Evolutionary conservation across 2,113 vertebrate genomes (phyloP).

Genomic region (Epinephelus cyanopodus): DNA sequence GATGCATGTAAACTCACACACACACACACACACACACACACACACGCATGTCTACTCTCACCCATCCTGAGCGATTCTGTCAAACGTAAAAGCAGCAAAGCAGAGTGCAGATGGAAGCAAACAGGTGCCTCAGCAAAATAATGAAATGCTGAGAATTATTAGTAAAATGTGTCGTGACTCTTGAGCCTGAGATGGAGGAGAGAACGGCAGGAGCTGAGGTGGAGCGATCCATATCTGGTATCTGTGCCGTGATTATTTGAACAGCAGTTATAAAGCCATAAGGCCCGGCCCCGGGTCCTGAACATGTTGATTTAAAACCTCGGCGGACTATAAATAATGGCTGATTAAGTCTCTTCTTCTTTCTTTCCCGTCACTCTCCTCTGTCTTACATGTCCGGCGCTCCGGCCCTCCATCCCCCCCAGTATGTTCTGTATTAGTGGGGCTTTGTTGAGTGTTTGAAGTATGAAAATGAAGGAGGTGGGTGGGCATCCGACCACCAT

Average conservation of each 20-base stretch:
- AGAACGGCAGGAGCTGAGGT: conserved; percentile 14
- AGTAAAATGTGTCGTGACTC: too few species aligned
- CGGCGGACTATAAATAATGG: conserved; percentile 78
- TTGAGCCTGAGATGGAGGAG: background rate
- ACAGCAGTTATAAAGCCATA: conserved; percentile 81
- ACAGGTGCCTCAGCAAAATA: background rate
- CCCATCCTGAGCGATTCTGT: background rate
- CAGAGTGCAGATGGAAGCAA: too few species aligned
- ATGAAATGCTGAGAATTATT: too few species aligned
- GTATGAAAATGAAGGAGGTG: conserved; percentile 51
- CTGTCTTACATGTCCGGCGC: conserved; percentile 36
- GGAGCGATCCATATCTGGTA: conserved; percentile 72
- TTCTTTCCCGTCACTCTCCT: background rate
- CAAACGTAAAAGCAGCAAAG: background rate
- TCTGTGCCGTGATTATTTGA: conserved; percentile 81
- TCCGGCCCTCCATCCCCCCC: conserved; percentile 37
- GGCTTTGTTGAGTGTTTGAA: conserved; percentile 68
- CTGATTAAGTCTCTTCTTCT: conserved; percentile 73
- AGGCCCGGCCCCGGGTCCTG: conserved; percentile 74
- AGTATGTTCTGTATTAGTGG: conserved; percentile 82
- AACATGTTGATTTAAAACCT: conserved; percentile 80
- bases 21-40: background rate
- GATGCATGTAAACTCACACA: background rate
- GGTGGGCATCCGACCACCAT: conserved; percentile 53
- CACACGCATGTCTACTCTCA: background rate